Conservation (phyloP, 2,888 invertebrate genomes). For the Ormyrus labotus region DNA sequence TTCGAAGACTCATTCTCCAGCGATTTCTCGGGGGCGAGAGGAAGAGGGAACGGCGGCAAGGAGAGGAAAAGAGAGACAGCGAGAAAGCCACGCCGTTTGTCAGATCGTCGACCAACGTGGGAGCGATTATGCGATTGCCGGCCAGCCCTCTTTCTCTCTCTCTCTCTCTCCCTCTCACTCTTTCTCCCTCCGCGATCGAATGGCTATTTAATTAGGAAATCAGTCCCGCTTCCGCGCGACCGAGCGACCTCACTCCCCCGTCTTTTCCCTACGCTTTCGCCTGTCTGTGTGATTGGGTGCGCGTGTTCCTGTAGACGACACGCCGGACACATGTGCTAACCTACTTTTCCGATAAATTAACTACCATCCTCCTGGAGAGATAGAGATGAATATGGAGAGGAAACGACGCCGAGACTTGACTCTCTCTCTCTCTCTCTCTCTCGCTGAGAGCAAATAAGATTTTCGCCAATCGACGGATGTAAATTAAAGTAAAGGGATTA, state of each 20-base stretch:
- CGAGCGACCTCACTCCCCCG: neutral
- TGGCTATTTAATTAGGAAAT: conserved; percentile 55
- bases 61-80: conserved; percentile 15
- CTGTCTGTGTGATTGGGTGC: neutral
- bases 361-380: conserved; percentile 7
- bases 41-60: neutral
- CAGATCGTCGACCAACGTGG: conserved; percentile 34
- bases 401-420: neutral
- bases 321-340: conserved; percentile 45
- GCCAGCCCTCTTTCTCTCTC: conserved; percentile 7
- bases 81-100: conserved; percentile 31
- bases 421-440: too few species aligned
- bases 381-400: conserved; percentile 1
- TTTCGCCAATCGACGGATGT: conserved; percentile 45
- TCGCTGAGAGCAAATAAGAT: conserved; percentile 34
- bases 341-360: conserved; percentile 55
- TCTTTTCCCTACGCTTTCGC: conserved; percentile 18
- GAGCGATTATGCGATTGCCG: conserved; percentile 37
- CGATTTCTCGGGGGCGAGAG: neutral
- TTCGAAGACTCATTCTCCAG: neutral
- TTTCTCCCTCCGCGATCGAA: conserved; percentile 43
- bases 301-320: neutral
- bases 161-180: neutral
- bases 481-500: conserved; percentile 56
- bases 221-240: conserved; percentile 44